These are phyloP conservation scores for Erpornis zantholeuca DNA, from an alignment of 2,113 vertebrate genomes.

Conservation along the genomic window DNA sequence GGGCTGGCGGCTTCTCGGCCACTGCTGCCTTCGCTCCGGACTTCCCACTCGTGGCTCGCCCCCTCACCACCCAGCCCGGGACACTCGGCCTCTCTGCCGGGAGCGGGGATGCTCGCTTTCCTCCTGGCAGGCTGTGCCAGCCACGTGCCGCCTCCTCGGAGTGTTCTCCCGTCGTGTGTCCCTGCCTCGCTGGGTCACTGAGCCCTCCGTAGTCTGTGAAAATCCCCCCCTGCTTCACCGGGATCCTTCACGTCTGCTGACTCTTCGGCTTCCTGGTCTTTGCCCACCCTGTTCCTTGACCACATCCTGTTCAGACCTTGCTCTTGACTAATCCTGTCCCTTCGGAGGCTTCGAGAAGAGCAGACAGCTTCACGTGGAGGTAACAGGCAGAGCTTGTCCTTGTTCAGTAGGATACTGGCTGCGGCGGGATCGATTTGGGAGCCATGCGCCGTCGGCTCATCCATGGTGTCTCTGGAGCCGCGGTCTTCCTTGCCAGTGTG, in stretches of 20 bases:
- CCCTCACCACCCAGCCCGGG: neutral
- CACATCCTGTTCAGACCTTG: neutral
- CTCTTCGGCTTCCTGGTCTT: neutral
- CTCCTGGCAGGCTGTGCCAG: neutral
- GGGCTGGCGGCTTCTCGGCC: neutral
- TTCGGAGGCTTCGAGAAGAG: neutral
- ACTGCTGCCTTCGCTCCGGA: neutral
- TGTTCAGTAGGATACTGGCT: neutral
- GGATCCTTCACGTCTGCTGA: neutral
- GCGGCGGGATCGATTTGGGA: accelerated
- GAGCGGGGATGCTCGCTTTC: neutral
- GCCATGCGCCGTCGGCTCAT: conserved; percentile 40
- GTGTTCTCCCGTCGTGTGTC: neutral
- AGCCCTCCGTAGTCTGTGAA: neutral
- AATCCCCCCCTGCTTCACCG: neutral
- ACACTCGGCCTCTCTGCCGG: accelerated
- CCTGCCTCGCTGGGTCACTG: neutral
- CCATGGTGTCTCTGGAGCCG: conserved; percentile 33
- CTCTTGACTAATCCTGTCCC: neutral
- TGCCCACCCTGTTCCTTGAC: neutral
- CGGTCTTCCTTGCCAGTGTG: conserved; percentile 17
- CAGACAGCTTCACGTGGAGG: neutral
- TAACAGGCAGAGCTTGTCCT: neutral
- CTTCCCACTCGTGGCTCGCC: neutral
- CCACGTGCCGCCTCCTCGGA: neutral